Conservation (phyloP, 2,888 invertebrate genomes). For the Epinotia nisella region DNA sequence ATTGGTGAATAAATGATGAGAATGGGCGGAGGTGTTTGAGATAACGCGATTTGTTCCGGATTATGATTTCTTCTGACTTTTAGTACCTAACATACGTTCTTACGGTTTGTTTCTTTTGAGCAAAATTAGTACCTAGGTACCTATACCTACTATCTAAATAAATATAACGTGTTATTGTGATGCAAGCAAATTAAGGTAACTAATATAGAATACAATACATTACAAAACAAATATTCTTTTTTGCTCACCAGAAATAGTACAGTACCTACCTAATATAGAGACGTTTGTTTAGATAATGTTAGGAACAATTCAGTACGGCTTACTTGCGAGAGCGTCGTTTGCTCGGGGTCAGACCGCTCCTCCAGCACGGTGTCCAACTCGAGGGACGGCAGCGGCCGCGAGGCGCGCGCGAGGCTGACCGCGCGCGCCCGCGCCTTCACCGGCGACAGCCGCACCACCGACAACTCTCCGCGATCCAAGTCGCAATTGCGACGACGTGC, state of each 20-base stretch:
- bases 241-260: too few relatives aligned
- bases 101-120: background rate
- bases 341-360: conserved; percentile 92
- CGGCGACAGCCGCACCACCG: conserved; percentile 88
- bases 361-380: conserved; percentile 94
- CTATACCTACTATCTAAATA: background rate
- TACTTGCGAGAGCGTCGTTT: conserved; percentile 84
- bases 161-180: background rate
- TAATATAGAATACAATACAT: too few relatives aligned
- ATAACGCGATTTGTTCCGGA: conserved; percentile 10
- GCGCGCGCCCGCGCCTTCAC: conserved; percentile 68
- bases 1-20: conserved; percentile 30
- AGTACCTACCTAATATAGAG: too few relatives aligned
- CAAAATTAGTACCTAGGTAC: background rate
- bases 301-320: background rate
- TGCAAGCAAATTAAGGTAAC: too few relatives aligned
- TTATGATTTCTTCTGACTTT: background rate
- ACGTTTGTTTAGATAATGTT: too few relatives aligned
- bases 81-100: background rate
- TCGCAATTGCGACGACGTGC: conserved; percentile 92
- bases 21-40: conserved; percentile 27
- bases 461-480: conserved; percentile 92
- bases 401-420: conserved; percentile 83
- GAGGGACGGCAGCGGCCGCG: conserved; percentile 89
- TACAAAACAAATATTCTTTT: too few relatives aligned